Percentiles rank a stretch among this genome's conserved stretches.
phyloP scores from a whole-genome alignment of 2,113 vertebrate genomes.

The Gobiocypris rarus region DNA sequence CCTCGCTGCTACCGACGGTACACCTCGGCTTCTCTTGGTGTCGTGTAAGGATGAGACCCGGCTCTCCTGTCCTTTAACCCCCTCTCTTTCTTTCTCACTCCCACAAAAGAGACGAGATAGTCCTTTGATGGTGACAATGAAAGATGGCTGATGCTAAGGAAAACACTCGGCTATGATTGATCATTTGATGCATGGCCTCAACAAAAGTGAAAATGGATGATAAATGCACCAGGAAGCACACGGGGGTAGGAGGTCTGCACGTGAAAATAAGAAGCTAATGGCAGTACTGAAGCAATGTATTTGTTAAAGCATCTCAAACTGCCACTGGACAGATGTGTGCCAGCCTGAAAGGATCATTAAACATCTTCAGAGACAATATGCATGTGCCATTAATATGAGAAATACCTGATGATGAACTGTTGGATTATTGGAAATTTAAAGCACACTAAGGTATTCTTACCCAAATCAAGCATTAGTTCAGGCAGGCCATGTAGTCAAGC shows the following conservation, averaged over 20 bases:
- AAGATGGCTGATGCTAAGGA: constrained; percentile 64
- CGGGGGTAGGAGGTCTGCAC: constrained; percentile 41
- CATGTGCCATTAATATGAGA: background rate
- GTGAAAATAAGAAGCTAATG: constrained; percentile 40
- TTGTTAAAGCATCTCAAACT: constrained; percentile 1
- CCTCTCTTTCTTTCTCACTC: constrained; percentile 49
- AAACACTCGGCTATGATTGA: constrained; percentile 66
- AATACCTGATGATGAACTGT: background rate
- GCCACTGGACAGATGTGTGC: background rate
- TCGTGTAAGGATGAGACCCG: constrained; percentile 25
- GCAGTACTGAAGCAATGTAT: constrained; percentile 30
- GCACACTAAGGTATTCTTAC: background rate
- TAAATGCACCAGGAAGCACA: constrained; percentile 51
- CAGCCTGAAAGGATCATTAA: constrained; percentile 1
- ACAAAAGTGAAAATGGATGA: constrained; percentile 68
- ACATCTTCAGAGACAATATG: background rate
- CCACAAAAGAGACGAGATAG: constrained; percentile 55
- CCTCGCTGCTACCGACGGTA: constrained; percentile 2
- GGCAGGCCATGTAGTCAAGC: no score
- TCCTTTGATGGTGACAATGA: constrained; percentile 69
- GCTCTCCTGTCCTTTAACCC: constrained; percentile 40
- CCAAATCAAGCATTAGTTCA: no score
- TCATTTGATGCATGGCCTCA: constrained; percentile 61
- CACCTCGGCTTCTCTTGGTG: constrained; percentile 8
- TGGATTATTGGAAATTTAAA: background rate